phyloP scores from a whole-genome alignment of 1,140 invertebrate genomes.

The Phortica variegata region DNA sequence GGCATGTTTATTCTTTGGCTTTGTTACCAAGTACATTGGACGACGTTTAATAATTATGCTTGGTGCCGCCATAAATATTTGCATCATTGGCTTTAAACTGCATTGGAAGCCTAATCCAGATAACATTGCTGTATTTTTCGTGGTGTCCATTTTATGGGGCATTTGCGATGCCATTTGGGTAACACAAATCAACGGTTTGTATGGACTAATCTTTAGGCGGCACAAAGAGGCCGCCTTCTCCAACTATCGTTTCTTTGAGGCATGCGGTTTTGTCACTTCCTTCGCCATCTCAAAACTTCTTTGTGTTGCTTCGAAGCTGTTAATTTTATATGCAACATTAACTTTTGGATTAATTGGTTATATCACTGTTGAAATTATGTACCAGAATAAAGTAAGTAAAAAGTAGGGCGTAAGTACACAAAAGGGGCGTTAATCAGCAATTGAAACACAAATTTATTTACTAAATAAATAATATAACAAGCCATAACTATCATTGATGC shows the following conservation, averaged over 20 bases:
- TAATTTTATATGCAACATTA: conserved; percentile 80
- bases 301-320: conserved; percentile 87
- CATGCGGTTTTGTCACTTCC: conserved; percentile 86
- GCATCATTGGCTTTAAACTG: conserved; percentile 73
- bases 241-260: conserved; percentile 94
- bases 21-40: conserved; percentile 89
- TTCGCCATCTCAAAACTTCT: conserved; percentile 86
- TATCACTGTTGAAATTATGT: conserved; percentile 77
- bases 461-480: no score
- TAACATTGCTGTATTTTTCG: conserved; percentile 80
- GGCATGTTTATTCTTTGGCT: conserved; percentile 87
- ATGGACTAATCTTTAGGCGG: conserved; percentile 86
- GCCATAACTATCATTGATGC: no score
- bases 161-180: conserved; percentile 98
- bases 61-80: conserved; percentile 75
- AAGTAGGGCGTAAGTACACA: no score
- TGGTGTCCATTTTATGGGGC: conserved; percentile 91
- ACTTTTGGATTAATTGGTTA: conserved; percentile 79
- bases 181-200: conserved; percentile 95
- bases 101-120: conserved; percentile 85
- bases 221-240: conserved; percentile 96
- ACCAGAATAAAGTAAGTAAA: no score
- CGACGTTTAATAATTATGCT: conserved; percentile 82
- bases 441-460: no score
- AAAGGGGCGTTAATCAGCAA: no score